These are phyloP conservation scores for Dynastes hyllus DNA, from an alignment of 2,888 invertebrate species.

Conservation along the genomic window DNA sequence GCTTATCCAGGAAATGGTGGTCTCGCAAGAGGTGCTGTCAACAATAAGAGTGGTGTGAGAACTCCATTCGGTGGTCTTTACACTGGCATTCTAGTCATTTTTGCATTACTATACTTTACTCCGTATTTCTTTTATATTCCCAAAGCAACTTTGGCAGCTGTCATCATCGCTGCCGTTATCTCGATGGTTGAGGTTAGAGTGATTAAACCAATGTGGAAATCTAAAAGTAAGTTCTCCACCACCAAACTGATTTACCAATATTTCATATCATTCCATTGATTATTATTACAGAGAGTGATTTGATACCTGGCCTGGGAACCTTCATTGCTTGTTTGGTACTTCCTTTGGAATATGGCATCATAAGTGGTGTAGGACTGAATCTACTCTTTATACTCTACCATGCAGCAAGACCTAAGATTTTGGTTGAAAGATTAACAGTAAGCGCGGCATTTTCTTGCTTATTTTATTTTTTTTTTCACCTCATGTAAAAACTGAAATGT, in stretches of 20 bases:
- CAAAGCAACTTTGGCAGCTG: conserved; percentile 88
- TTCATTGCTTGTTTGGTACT: conserved; percentile 89
- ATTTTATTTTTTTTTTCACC: too few species aligned
- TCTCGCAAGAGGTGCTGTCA: conserved; percentile 90
- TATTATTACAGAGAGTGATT: conserved; percentile 82
- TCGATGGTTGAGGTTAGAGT: conserved; percentile 94
- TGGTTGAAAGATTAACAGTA: conserved; percentile 84
- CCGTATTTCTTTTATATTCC: conserved; percentile 92
- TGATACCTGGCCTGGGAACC: conserved; percentile 89
- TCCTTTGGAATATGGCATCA: conserved; percentile 90
- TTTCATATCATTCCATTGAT: conserved; percentile 21
- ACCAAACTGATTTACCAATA: neutral
- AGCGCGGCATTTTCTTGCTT: conserved; percentile 59
- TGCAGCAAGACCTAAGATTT: conserved; percentile 89
- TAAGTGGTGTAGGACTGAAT: conserved; percentile 87
- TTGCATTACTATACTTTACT: conserved; percentile 89
- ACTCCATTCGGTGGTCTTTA: conserved; percentile 91
- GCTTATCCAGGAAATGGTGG: conserved; percentile 91
- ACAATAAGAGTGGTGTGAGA: conserved; percentile 90
- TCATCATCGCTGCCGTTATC: conserved; percentile 93
- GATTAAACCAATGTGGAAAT: conserved; percentile 89
- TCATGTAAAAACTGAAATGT: too few species aligned
- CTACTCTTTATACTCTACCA: conserved; percentile 90
- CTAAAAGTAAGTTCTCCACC: conserved; percentile 81
- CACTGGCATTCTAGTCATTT: conserved; percentile 85